These are phyloP conservation scores for Pharmacophagus antenor DNA, from an alignment of 2,888 invertebrate species.

Conservation along the genomic window DNA sequence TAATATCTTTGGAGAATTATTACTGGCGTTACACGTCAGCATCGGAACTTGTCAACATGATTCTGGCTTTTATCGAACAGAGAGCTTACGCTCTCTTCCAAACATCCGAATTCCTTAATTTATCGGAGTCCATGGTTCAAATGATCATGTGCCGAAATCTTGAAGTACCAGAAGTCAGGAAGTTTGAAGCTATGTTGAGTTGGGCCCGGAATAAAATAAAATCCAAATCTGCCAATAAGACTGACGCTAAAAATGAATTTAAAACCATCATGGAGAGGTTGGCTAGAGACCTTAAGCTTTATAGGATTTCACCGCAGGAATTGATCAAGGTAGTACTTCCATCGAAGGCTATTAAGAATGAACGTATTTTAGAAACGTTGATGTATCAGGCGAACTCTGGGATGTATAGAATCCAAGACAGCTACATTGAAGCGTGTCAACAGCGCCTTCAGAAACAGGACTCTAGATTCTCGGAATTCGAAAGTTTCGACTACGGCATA, in stretches of 20 bases:
- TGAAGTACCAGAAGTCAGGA: slow-evolving; percentile 92
- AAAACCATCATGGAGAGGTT: slow-evolving; percentile 96
- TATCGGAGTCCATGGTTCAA: slow-evolving; percentile 97
- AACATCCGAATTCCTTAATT: slow-evolving; percentile 89
- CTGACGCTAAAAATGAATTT: slow-evolving; percentile 93
- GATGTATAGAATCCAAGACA: slow-evolving; percentile 94
- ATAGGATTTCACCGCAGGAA: slow-evolving; percentile 95
- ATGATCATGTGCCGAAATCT: slow-evolving; percentile 96
- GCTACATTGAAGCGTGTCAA: slow-evolving; percentile 92
- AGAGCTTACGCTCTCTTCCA: slow-evolving; percentile 92
- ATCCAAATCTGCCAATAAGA: slow-evolving; percentile 87
- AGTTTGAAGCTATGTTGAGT: slow-evolving; percentile 95
- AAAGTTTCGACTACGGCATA: slow-evolving; percentile 88
- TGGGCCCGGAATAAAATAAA: slow-evolving; percentile 94
- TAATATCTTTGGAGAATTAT: slow-evolving; percentile 95
- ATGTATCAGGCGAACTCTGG: slow-evolving; percentile 97
- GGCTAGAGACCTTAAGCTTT: slow-evolving; percentile 92
- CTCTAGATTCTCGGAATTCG: slow-evolving; percentile 91
- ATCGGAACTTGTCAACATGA: slow-evolving; percentile 96
- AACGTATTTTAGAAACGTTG: slow-evolving; percentile 93
- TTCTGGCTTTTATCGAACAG: slow-evolving; percentile 93
- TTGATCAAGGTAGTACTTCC: slow-evolving; percentile 95
- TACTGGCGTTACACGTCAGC: slow-evolving; percentile 97
- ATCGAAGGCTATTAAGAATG: slow-evolving; percentile 95
- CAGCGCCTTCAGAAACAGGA: slow-evolving; percentile 93